Evolutionary conservation across 2,113 vertebrate species (phyloP), one percentile per base, ranked within the genome.

Genomic region (Casuarius casuarius): DNA sequence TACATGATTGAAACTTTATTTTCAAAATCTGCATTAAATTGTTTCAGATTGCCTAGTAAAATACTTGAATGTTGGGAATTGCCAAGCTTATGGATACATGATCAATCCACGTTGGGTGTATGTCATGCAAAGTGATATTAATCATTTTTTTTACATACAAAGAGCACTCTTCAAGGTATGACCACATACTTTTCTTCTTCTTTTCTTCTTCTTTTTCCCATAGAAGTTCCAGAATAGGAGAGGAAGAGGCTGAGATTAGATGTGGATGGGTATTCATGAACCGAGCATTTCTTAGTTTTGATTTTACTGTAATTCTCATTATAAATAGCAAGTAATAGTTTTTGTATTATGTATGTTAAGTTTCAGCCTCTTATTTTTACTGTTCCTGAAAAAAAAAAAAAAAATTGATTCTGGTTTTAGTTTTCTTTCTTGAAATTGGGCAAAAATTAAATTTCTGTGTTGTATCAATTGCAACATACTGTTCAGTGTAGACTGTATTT

Each of bases 31-130:
- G 4, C 23, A 9, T 86, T 63, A 48, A 77, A 74, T 46, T 31
- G 2, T 16, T 61, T 33, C 25, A 21, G 14, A 10, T 61, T 52
- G 35, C 0, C 0, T 28, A 15, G 10, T 46, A 21, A 70, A 94
- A 35, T 75, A 26, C 15, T 28, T 12, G 7, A 29, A 33, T 19
- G 16, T 7, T 76, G 33, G 0, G 4, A 80, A 70, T 63, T 44
- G 40, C 28, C 19, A 16, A 19, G 49, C 2, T 19, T 49, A 8
- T 5, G 7, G 38, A 11, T 75, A 51, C 29, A 49, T 88, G n/a
- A 4, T 40, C 3, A 0, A 0, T 78, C 89, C 6, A 0, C 19
- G 2, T 19, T 58, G 54, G 29, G 35, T 6, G 4, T 2, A 7
- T 61, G 44, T 28, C 8, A 5, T 7, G 21, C 19, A 17, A 77